phyloP scores from a whole-genome alignment of 2,888 invertebrate species.

The Resseliella maxima region DNA sequence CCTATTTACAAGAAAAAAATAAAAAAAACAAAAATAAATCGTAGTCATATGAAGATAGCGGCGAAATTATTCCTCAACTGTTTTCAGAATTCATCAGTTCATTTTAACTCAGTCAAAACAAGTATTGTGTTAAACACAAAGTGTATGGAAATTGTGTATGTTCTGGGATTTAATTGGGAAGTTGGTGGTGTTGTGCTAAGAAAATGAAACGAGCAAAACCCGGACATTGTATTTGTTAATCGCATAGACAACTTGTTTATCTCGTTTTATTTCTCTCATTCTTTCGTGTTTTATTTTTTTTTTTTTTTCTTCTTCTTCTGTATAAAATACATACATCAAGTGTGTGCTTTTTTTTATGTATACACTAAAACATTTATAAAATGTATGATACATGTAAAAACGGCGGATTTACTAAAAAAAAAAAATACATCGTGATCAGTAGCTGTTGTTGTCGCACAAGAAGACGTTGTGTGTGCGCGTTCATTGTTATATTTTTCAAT shows the following conservation, averaged over 20 bases:
- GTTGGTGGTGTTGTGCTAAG: background rate
- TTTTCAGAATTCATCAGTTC: too few species aligned
- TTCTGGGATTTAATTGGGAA: background rate
- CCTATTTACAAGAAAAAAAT: too few species aligned
- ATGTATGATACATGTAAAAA: background rate
- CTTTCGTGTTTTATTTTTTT: too few species aligned
- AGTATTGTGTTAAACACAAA: too few species aligned
- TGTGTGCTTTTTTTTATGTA: background rate
- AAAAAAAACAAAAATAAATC: too few species aligned
- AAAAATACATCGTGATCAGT: background rate
- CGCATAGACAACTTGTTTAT: constrained; percentile 3
- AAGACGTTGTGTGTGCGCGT: constrained; percentile 25
- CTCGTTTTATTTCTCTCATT: background rate
- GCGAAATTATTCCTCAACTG: too few species aligned
- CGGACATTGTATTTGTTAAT: background rate
- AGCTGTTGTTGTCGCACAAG: constrained; percentile 27
- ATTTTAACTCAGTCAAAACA: too few species aligned
- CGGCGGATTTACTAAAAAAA: background rate
- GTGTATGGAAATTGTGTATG: too few species aligned
- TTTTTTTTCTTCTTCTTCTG: too few species aligned
- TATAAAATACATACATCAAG: background rate
- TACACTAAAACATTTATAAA: background rate
- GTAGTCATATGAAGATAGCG: too few species aligned
- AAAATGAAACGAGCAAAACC: background rate
- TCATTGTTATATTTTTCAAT: background rate